Base-by-base conservation (phyloP, 2,797 vertebrate species). In the Labroides dimidiatus region DNA sequence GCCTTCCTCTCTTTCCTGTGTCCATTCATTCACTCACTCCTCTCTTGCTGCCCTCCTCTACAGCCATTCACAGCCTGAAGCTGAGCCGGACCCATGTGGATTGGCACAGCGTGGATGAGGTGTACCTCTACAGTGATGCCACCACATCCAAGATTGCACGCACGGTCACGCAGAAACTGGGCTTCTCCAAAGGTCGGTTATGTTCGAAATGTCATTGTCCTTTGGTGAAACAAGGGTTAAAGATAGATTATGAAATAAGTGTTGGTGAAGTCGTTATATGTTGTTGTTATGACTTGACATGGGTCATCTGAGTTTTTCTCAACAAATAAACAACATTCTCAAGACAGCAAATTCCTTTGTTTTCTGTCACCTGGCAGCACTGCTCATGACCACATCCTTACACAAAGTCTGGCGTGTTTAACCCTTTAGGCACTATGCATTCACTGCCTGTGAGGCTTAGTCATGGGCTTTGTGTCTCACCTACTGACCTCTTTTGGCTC, bases 131-230 rank as follows among this genome's bases (percentile, higher is more conserved):
- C 92, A 99, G 98, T 15, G 98, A 99, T 30, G 96, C 97, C 74
- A 99, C 98, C 24, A 99, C 98, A 10, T 99, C 97, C 69, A 99
- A 99, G 93, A 99, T 99, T 65, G 98, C 98, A 47, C 95, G 98
- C 81, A 98, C 96, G 0, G 98, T 99, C 66, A 98, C 96, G 0
- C 97, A 98, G 79, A 99, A 99, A 83, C 90, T 99, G 84, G 98
- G 98, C 0, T 99, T 99, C 92, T 99, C 98, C 72, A 99, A 99
- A 97, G 98, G 98, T 99, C 88, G 94, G 91, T 88, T 42, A 53
- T 17, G 1, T 6, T 5, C 10, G 20, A 19, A 6, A 19, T 42
- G 24, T 63, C 11, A 30, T 27, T 11, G 14, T 64, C 23, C 20
- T 53, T 55, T 2, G 4, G 48, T 1, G 8, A 20, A n/a, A 45